Percentiles rank a stretch among this genome's conserved stretches.
Conservation (phyloP, 2,888 invertebrate species). For the Lasioglossum morio region DNA sequence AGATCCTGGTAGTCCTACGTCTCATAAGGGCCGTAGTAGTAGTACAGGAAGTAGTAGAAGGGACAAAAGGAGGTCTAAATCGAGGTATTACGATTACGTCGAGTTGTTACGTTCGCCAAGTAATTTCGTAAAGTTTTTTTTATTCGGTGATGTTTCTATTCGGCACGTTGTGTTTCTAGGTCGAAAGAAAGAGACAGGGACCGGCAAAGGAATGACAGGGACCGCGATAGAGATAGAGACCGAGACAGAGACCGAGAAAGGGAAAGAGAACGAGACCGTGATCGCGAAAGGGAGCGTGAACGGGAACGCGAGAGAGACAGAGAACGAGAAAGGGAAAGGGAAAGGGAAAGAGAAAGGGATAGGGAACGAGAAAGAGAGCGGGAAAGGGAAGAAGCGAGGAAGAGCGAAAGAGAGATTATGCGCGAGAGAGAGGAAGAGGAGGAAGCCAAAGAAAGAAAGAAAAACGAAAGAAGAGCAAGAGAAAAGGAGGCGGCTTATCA, state of each 20-base stretch:
- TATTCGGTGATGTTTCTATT: neutral
- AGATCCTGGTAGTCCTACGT: constrained; percentile 80
- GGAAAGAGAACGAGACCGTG: constrained; percentile 84
- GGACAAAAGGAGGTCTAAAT: constrained; percentile 85
- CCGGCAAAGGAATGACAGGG: constrained; percentile 78
- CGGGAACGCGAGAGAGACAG: constrained; percentile 88
- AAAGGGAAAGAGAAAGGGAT: constrained; percentile 87
- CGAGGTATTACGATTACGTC: constrained; percentile 81
- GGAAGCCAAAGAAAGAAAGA: constrained; percentile 95
- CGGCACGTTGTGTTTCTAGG: constrained; percentile 45
- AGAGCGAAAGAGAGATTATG: constrained; percentile 88
- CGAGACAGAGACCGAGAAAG: constrained; percentile 85
- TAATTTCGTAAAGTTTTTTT: neutral
- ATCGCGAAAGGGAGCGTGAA: constrained; percentile 84
- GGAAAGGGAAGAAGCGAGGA: constrained; percentile 86
- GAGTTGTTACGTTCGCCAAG: neutral
- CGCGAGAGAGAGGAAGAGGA: constrained; percentile 95
- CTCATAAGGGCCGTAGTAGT: constrained; percentile 79
- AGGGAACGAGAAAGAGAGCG: constrained; percentile 85
- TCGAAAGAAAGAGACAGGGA: constrained; percentile 85
- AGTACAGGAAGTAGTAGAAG: constrained; percentile 81
- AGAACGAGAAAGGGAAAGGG: constrained; percentile 87
- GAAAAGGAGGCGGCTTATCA: constrained; percentile 99
- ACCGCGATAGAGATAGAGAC: constrained; percentile 85
- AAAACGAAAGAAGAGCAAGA: constrained; percentile 94